These are phyloP conservation scores for Puntigrus tetrazona DNA, from an alignment of 2,113 vertebrate genomes.

Conservation along the genomic window DNA sequence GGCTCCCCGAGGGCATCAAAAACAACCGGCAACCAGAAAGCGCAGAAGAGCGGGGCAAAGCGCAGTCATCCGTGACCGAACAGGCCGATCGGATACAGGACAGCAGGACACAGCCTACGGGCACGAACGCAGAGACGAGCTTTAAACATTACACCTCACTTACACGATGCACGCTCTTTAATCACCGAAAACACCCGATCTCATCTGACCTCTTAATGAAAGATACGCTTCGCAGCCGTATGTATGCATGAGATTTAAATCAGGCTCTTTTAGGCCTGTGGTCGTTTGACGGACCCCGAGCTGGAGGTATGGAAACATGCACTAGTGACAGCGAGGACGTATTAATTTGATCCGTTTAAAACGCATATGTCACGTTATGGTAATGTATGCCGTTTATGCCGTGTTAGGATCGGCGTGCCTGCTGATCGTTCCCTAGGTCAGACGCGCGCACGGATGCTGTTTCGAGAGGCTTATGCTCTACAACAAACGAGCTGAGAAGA, in stretches of 20 bases:
- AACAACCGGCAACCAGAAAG: conserved; percentile 57
- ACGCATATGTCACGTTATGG: conserved; percentile 21
- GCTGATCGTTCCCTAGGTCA: conserved; percentile 9
- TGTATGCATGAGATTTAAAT: conserved; percentile 61
- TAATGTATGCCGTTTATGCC: conserved; percentile 27
- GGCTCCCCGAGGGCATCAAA: conserved; percentile 54
- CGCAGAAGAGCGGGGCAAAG: conserved; percentile 59
- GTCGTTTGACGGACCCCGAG: neutral
- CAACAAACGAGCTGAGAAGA: neutral
- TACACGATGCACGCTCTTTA: conserved; percentile 65
- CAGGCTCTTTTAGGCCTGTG: conserved; percentile 54
- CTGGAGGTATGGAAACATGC: conserved; percentile 29
- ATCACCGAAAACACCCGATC: conserved; percentile 74
- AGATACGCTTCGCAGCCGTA: conserved; percentile 37
- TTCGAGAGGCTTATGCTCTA: no score
- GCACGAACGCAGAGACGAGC: conserved; percentile 56
- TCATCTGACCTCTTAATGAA: conserved; percentile 67
- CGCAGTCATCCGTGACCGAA: conserved; percentile 69
- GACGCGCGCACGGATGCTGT: no score
- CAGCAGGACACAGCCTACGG: conserved; percentile 65
- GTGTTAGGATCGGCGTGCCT: neutral
- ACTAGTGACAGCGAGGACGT: conserved; percentile 29
- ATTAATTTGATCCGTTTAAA: conserved; percentile 45
- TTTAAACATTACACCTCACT: neutral
- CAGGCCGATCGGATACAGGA: conserved; percentile 66